Base-by-base conservation (phyloP, 2,888 invertebrate species). In the Bombylius discolor region DNA sequence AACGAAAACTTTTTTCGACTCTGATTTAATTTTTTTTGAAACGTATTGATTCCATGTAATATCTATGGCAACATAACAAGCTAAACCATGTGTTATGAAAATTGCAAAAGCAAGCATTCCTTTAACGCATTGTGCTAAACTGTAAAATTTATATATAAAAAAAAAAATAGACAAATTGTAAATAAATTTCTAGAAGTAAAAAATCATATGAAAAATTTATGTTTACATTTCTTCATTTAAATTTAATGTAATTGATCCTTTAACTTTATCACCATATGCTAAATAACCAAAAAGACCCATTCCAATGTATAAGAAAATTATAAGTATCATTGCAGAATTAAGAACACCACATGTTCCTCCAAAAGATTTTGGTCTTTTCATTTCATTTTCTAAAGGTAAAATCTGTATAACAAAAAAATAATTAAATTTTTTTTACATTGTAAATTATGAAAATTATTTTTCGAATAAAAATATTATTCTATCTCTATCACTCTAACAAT, bases 11-110 rank as follows among this genome's bases (percentile, higher is more conserved):
- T 81, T 79, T 61, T 78, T 77, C 6, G 79, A 77, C 70, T 77
- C 80, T 66, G 82, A 80, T 51, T 81, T 79, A 49, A 87, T 73
- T 60, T 74, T 77, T 9, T 78, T 76, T 14, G 76, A 73, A 9
- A 87, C 74, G 69, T 85, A 88, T 56, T 85, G 83, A 65, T 89
- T 91, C 92, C 94, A 95, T 49, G 89, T 78, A 62, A 98, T 92
- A 66, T 91, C 89, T 64, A 96, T 86, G 8, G 97, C 95, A 4
- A 98, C 97, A 73, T 96, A 98, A 72, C 94, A 90, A 66, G 96
- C 95, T 44, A 98, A 77, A 0, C 89, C 89, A 70, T 97, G 97
- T 0, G 95, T 90, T 55, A 96, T 83, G 74, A 87, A 94, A 63
- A 98, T 93, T 0, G 89, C 84, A 60, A 87, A 74, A 0, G 89